A percentile compares a stretch with the other conserved stretches of the same genome.
Conservation (phyloP, 1,140 invertebrate genomes). For the Lepidurus apus region DNA sequence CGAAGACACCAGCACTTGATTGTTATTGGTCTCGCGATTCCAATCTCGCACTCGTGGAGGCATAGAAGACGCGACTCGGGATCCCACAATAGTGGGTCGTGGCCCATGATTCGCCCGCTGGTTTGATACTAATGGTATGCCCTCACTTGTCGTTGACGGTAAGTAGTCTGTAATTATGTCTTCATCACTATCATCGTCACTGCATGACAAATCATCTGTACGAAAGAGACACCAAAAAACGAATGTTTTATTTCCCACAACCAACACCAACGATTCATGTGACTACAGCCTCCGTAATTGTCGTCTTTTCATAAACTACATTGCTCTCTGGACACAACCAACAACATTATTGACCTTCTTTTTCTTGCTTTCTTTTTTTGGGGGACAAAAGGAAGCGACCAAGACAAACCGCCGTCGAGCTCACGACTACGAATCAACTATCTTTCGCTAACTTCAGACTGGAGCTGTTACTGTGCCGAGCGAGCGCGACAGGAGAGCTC, state of each 20-base stretch:
- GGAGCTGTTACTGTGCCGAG: not conserved
- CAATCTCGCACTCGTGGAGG: not conserved
- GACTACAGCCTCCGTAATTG: not conserved
- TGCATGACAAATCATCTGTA: constrained; percentile 50
- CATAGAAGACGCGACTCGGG: not conserved
- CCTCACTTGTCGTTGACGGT: constrained; percentile 40
- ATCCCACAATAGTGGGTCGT: not conserved
- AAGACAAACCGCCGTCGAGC: not conserved
- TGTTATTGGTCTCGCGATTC: constrained; percentile 26
- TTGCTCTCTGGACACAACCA: not conserved
- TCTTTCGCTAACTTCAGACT: not conserved
- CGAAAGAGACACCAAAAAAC: constrained; percentile 26
- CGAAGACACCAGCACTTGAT: not conserved
- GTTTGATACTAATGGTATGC: constrained; percentile 26
- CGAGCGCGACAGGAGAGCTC: not conserved
- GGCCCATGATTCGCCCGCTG: constrained; percentile 12
- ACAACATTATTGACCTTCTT: constrained; percentile 1
- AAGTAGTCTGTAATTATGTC: constrained; percentile 62
- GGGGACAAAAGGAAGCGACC: not conserved
- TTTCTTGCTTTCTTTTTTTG: not conserved
- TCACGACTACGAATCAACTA: not conserved
- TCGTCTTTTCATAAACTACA: not conserved
- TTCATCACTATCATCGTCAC: constrained; percentile 59
- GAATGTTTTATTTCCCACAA: not conserved
- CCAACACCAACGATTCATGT: not conserved